Conservation (phyloP, 2,888 invertebrate species). For the Nymphalis urticae region DNA sequence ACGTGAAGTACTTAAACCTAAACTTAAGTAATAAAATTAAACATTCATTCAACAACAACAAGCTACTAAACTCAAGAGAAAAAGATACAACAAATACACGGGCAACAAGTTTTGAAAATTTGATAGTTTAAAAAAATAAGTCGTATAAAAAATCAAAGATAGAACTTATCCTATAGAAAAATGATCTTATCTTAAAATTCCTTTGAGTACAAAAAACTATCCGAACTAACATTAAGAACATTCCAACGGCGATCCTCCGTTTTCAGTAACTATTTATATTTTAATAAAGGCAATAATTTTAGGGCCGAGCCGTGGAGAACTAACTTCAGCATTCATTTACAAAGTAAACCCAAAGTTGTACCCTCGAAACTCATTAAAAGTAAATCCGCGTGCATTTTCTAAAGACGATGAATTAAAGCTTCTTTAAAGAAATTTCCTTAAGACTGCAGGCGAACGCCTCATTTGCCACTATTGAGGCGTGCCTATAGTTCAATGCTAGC, state of each 20-base stretch:
- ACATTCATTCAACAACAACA: too few relatives aligned
- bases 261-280: conserved; percentile 24
- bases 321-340: conserved; percentile 67
- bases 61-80: too few relatives aligned
- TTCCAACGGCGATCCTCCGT: not conserved
- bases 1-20: too few relatives aligned
- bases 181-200: too few relatives aligned
- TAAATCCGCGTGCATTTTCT: conserved; percentile 78
- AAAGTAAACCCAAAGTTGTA: conserved; percentile 74
- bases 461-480: conserved; percentile 76
- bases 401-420: conserved; percentile 77
- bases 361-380: conserved; percentile 80
- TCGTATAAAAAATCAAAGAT: too few relatives aligned
- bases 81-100: too few relatives aligned
- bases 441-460: conserved; percentile 73
- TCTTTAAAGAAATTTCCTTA: conserved; percentile 73
- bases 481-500: conserved; percentile 59
- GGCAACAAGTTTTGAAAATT: too few relatives aligned
- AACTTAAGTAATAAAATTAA: too few relatives aligned
- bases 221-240: not conserved
- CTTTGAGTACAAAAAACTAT: too few relatives aligned
- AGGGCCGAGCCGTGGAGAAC: conserved; percentile 46
- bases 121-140: too few relatives aligned
- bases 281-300: conserved; percentile 37
- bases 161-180: too few relatives aligned